Percentiles rank a stretch among this genome's conserved stretches.
phyloP scores from a whole-genome alignment of 2,797 vertebrate species.

The Macropodus opercularis region DNA sequence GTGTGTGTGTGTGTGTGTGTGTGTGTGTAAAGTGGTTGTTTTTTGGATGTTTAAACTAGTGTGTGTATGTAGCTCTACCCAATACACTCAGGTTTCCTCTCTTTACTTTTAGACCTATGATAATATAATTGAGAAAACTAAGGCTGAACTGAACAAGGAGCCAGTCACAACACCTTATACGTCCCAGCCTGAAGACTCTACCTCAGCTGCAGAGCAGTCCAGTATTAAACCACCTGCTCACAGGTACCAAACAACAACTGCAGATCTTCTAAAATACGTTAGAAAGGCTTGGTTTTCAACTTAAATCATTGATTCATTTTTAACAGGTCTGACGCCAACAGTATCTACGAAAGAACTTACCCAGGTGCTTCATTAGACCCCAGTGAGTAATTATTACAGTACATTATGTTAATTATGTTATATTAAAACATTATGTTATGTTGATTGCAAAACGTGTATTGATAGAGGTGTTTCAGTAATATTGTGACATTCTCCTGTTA shows the following conservation, averaged over 20 bases:
- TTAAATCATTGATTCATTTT: slow-evolving; percentile 16
- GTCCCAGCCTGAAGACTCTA: slow-evolving; percentile 84
- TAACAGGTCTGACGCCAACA: slow-evolving; percentile 83
- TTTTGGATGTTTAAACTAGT: neutral
- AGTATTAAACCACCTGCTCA: slow-evolving; percentile 81
- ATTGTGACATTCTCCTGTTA: slow-evolving; percentile 7
- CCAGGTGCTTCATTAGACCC: slow-evolving; percentile 79
- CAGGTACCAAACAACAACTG: slow-evolving; percentile 75
- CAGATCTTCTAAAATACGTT: neutral
- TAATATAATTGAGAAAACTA: slow-evolving; percentile 95
- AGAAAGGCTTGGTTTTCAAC: neutral
- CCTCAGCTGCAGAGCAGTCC: slow-evolving; percentile 81
- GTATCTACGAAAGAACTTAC: slow-evolving; percentile 76
- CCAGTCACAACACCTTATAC: slow-evolving; percentile 80
- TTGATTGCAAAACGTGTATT: slow-evolving; percentile 8
- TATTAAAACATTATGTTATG: too few species aligned
- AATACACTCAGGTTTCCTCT: neutral
- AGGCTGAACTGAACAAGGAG: slow-evolving; percentile 90
- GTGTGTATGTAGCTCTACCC: neutral
- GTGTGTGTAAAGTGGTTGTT: too few species aligned
- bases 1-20: neutral
- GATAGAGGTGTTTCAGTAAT: neutral
- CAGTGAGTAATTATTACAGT: slow-evolving; percentile 58
- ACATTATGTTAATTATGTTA: accelerated
- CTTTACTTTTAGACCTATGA: slow-evolving; percentile 86